Percentiles rank a stretch among this genome's conserved stretches.
Evolutionary conservation across 2,113 vertebrate species (phyloP).

Genomic region (Pteropus alecto): DNA sequence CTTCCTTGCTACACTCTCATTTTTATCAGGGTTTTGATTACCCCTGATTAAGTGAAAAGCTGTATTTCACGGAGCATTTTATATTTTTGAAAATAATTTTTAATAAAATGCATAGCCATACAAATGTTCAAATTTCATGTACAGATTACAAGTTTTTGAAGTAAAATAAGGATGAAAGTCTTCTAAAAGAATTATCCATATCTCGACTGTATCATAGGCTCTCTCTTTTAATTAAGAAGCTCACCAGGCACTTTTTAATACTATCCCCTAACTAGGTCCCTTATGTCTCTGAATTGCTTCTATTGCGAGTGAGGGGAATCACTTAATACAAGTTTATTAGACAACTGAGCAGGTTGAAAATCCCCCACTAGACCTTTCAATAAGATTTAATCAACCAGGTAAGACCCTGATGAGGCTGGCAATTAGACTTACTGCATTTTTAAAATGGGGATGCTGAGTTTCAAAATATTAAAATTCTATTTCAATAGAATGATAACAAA

Average conservation of each 20-base stretch:
- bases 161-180: neutral
- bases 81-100: constrained; percentile 30
- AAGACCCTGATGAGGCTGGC: constrained; percentile 56
- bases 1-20: neutral
- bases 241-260: constrained; percentile 61
- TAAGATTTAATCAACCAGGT: constrained; percentile 70
- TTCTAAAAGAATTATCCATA: constrained; percentile 35
- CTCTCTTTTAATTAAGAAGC: constrained; percentile 71
- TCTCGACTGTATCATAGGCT: constrained; percentile 44
- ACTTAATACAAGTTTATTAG: constrained; percentile 70
- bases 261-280: constrained; percentile 61
- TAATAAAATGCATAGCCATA: neutral
- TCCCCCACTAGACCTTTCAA: constrained; percentile 64
- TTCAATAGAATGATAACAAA: constrained; percentile 41
- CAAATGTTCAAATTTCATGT: neutral
- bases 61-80: neutral
- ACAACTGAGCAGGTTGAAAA: constrained; percentile 52
- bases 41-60: neutral
- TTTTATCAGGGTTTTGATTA: neutral
- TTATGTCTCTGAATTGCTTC: constrained; percentile 54
- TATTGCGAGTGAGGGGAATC: constrained; percentile 44
- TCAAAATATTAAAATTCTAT: constrained; percentile 45
- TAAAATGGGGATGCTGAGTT: constrained; percentile 59
- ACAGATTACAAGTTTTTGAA: neutral
- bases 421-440: constrained; percentile 66